Percentiles rank a stretch among this genome's conserved stretches.
Conservation (phyloP, 2,888 invertebrate genomes). For the Lamproptera curius region DNA sequence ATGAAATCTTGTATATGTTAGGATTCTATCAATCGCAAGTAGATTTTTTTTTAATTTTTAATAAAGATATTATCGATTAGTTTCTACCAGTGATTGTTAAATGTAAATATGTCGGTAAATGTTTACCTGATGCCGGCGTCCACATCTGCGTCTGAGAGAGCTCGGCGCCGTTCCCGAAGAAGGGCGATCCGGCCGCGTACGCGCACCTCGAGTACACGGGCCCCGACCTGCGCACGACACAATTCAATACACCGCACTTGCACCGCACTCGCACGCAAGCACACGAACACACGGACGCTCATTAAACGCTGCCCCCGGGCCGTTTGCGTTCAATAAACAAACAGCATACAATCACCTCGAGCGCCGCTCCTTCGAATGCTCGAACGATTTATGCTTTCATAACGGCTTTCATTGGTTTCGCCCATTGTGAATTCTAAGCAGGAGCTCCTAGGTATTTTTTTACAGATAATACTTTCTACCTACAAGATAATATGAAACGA, state of each 20-base stretch:
- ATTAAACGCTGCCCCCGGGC: not conserved
- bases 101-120: too few relatives aligned
- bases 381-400: not conserved
- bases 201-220: slow-evolving; percentile 52
- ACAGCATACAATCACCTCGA: not conserved
- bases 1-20: too few relatives aligned
- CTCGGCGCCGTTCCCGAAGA: slow-evolving; percentile 49
- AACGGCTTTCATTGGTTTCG: too few relatives aligned
- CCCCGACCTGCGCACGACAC: slow-evolving; percentile 25
- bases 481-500: too few relatives aligned
- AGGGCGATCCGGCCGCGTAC: slow-evolving; percentile 51
- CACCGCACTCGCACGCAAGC: not conserved
- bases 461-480: too few relatives aligned
- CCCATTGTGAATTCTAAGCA: too few relatives aligned
- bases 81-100: too few relatives aligned
- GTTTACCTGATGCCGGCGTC: slow-evolving; percentile 50
- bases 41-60: too few relatives aligned
- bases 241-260: not conserved
- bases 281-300: not conserved
- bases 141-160: slow-evolving; percentile 53
- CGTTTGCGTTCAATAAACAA: not conserved
- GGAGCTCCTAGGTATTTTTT: too few relatives aligned
- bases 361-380: not conserved
- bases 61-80: too few relatives aligned
- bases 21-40: too few relatives aligned